Base-by-base conservation (phyloP, 1,140 invertebrate species). In the Calephelis nemesis region DNA sequence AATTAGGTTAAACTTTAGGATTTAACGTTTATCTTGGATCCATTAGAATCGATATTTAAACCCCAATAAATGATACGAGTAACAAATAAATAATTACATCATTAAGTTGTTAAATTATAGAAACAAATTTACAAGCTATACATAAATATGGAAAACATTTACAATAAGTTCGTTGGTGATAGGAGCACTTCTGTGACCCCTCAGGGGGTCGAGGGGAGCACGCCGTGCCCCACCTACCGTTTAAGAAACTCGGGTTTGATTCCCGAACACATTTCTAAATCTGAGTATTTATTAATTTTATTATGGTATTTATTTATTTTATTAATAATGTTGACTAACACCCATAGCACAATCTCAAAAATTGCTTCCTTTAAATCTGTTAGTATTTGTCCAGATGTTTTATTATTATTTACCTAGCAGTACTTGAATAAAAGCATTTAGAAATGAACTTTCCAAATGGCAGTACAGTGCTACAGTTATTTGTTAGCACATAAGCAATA, bases 91-190 rank as follows among this genome's bases (percentile, higher is more conserved):
- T 60, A 60, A 60, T 60, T 39, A 13, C 40, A 60, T 39, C 12
- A 39, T 60, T 58, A 58, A 11, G 54, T 58, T 58, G 52, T 30
- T 54, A 58, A 58, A 58, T 58, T 39, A 58, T 58, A 58, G 39
- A 10, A 58, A 58, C 54, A 58, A 58, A 58, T 58, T 58, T 58
- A 58, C 54, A 58, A 58, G n/a, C 30, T 58, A 58, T 58, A 58
- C 19, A 58, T 58, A 58, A 58, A 58, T 58, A 58, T 30, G 54
- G 54, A 30, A 19, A 58, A 58, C 54, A 58, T 58, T 58, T 58
- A 58, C 54, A 58, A 58, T 58, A 58, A 12, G 5, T 58, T 58
- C 30, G 54, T 58, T 58, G 12, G 11, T 58, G 11, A 40, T 7
- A 11, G 54, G 19, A 58, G 54, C 54, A 58, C 9, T 30, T 45